Evolutionary conservation across 2,888 invertebrate species (phyloP).

Genomic region (Suillia variegata): DNA sequence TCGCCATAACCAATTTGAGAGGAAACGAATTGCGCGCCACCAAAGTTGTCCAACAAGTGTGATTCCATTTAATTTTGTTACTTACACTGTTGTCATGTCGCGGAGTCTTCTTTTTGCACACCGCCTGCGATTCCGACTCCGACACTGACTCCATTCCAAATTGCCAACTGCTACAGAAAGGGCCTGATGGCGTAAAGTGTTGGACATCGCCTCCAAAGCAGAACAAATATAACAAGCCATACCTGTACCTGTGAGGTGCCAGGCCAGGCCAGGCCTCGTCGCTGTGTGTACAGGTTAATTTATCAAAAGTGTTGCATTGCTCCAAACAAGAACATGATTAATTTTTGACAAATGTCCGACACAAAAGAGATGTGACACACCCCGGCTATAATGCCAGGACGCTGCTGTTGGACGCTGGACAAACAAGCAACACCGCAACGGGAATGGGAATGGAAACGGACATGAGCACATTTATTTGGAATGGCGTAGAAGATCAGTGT

Average conservation of each 20-base stretch:
- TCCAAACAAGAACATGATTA: conserved; percentile 58
- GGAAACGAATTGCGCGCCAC: conserved; percentile 52
- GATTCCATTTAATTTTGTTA: conserved; percentile 49
- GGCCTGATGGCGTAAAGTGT: conserved; percentile 12
- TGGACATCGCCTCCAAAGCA: conserved; percentile 38
- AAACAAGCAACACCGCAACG: conserved; percentile 7
- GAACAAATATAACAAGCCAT: no score
- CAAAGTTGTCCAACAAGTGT: conserved; percentile 44
- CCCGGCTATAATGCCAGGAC: conserved; percentile 30
- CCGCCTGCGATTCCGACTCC: no score
- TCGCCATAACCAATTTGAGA: not conserved
- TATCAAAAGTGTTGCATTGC: conserved; percentile 44
- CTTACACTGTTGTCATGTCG: conserved; percentile 31
- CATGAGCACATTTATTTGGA: no score
- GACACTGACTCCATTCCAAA: not conserved
- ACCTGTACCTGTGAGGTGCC: not conserved
- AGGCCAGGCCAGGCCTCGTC: conserved; percentile 1
- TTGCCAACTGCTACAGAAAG: no score
- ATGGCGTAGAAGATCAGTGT: not conserved
- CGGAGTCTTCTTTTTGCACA: not conserved
- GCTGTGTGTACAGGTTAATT: conserved; percentile 38
- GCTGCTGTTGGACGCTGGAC: conserved; percentile 26
- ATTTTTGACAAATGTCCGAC: conserved; percentile 61
- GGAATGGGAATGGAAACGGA: no score
- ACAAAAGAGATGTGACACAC: conserved; percentile 59